These are phyloP conservation scores for Podabrus alpinus DNA, from an alignment of 2,888 invertebrate genomes.

Conservation along the genomic window DNA sequence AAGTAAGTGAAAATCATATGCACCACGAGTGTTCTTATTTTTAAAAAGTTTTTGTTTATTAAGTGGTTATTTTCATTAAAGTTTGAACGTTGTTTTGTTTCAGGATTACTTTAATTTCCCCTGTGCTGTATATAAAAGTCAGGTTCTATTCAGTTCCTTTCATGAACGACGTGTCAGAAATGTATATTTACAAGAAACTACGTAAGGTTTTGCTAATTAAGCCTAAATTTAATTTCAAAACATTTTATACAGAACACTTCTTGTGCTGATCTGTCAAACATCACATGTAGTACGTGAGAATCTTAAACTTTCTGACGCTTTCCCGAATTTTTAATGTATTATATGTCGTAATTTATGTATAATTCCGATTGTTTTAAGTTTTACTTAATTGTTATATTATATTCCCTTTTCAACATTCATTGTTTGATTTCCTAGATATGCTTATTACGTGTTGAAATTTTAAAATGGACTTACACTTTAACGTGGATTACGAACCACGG, in stretches of 20 bases:
- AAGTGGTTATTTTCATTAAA: neutral
- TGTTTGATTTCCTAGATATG: no score
- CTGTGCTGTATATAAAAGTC: neutral
- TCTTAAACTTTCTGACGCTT: neutral
- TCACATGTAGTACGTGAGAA: neutral
- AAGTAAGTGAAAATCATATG: neutral
- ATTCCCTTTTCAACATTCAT: no score
- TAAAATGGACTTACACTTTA: no score
- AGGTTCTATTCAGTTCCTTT: neutral
- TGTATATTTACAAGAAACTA: neutral
- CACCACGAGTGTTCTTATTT: neutral
- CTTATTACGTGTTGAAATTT: no score
- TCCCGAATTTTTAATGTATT: neutral
- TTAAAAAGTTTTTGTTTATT: neutral
- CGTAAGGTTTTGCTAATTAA: neutral
- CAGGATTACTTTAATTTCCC: neutral
- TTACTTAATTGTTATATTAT: no score
- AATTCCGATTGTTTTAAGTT: no score
- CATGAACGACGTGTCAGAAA: neutral
- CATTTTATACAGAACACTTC: neutral
- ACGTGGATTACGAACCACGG: no score
- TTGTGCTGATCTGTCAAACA: neutral
- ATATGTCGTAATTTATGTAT: no score
- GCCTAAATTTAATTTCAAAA: neutral
- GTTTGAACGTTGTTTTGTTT: neutral